Evolutionary conservation across 2,113 vertebrate species (phyloP), one percentile per base, ranked within the genome.

Genomic region (Paradoxurus hermaphroditus): DNA sequence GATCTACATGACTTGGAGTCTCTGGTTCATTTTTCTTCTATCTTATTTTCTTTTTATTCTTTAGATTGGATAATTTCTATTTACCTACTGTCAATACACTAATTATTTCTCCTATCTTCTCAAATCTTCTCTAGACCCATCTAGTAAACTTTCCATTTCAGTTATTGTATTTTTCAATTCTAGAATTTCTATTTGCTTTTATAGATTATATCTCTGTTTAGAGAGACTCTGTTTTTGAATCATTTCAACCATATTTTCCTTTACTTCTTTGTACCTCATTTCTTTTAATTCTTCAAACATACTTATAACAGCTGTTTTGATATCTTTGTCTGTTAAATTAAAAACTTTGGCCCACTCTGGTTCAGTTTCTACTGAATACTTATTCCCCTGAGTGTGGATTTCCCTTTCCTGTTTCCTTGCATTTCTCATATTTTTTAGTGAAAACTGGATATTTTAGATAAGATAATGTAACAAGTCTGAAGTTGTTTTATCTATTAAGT

Each of bases 291-390:
- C 72, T 78, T 91, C 56, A 84, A 70, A 79, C 5, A 51, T 49
- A 78, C 86, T 90, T 93, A 27, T 16, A 75, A 46, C 31, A 31
- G 41, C 41, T 75, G 73, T 27, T 75, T 75, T 75, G 73, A 75
- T 75, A 63, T 79, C 68, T 90, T 73, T 88, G 7, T 56, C 90
- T 78, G 31, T 25, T 79, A 67, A 95, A 94, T 91, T 96, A 18
- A 91, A 91, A 96, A 41, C 73, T 59, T 86, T 86, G 23, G 29
- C 29, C 70, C 81, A 94, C 23, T 92, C 31, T 78, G 11, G 81
- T 75, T 75, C 44, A 88, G 34, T 92, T 85, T 89, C 53, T 73
- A 81, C 13, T 59, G 25, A 41, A 34, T 27, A 49, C 4, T 83
- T 96, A 46, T 73, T 79, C 65, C 77, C 13, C 49, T 90, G 29